Conservation (phyloP, 1,140 invertebrate genomes). For the Psix sp. region DNA sequence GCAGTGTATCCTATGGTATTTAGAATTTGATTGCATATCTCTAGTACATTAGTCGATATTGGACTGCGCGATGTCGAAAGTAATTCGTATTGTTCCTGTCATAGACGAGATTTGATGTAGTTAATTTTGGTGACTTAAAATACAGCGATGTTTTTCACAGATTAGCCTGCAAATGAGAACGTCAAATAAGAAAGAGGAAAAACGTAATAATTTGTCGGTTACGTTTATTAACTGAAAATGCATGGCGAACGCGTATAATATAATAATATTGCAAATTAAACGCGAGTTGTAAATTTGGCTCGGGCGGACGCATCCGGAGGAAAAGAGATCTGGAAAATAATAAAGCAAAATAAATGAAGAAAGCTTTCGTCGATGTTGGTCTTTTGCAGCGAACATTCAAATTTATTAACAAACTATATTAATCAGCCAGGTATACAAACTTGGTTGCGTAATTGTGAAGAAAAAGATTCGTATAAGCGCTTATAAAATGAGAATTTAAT, state of each 20-base stretch:
- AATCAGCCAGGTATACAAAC: slow-evolving; percentile 16
- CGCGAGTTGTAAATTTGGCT: too few relatives aligned
- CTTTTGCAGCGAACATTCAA: slow-evolving; percentile 10
- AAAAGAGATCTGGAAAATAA: too few relatives aligned
- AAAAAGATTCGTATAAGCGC: slow-evolving; percentile 3
- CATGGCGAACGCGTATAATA: too few relatives aligned
- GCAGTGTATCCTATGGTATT: slow-evolving; percentile 16
- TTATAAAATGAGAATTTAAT: slow-evolving; percentile 26
- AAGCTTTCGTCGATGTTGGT: too few relatives aligned
- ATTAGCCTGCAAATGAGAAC: slow-evolving; percentile 35
- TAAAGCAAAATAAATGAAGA: too few relatives aligned
- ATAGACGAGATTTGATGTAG: slow-evolving; percentile 32
- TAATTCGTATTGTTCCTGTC: slow-evolving; percentile 25
- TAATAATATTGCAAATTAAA: too few relatives aligned
- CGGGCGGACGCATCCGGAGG: too few relatives aligned
- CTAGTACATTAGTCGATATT: slow-evolving; percentile 44
- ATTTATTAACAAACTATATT: slow-evolving; percentile 26
- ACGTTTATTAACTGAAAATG: too few relatives aligned
- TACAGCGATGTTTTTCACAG: slow-evolving; percentile 32
- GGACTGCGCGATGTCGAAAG: slow-evolving; percentile 3
- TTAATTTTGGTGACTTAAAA: slow-evolving; percentile 45
- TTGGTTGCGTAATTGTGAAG: slow-evolving; percentile 9
- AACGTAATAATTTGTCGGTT: slow-evolving; percentile 28
- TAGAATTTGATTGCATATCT: slow-evolving; percentile 43
- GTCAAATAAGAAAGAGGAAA: slow-evolving; percentile 28